Base-by-base conservation (phyloP, 1,140 invertebrate genomes). In the Scylla paramamosain region DNA sequence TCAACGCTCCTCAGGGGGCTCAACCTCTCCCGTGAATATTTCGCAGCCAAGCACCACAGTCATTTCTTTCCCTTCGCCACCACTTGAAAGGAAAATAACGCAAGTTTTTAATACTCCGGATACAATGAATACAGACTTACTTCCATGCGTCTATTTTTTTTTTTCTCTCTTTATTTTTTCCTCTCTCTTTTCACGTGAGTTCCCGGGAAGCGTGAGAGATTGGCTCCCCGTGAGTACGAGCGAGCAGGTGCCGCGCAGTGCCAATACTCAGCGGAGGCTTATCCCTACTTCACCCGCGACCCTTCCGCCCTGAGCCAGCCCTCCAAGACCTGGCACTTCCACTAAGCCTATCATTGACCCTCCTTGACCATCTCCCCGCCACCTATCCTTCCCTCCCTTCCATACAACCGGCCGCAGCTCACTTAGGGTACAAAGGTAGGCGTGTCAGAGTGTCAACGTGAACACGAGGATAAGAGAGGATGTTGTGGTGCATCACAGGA, bases 241-340 rank as follows among this genome's bases (percentile, higher is more conserved):
- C 20, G 25, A n/a, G 25, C 25, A 77, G 67, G 67, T 77, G 67
- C 67, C 67, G 20, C 20, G 67, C 67, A 77, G 67, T 77, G 67
- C 67, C 67, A 77, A 77, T 77, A 77, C 67, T 77, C 67, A n/a
- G 67, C 67, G 1, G 20, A n/a, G n/a, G 16, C 25, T 77, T n/a
- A 77, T 77, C 67, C n/a, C 67, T 20, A 77, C 67, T 77, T 77
- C 67, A 77, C 67, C 67, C 67, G 67, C 67, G 67, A 77, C 67
- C 67, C 67, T 77, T 20, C 67, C 16, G 25, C 67, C 25, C 67
- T 77, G 67, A 77, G 67, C 67, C 67, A 25, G 25, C 67, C 67
- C 67, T 77, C 67, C 67, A 77, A n/a, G 67, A 77, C 67, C 67
- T 77, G 20, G 67, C 67, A 77, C 67, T 77, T 20, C 67, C n/a